These are phyloP conservation scores for Macrotrachela quadricornifera DNA, from an alignment of 1,140 invertebrate genomes.

Conservation along the genomic window DNA sequence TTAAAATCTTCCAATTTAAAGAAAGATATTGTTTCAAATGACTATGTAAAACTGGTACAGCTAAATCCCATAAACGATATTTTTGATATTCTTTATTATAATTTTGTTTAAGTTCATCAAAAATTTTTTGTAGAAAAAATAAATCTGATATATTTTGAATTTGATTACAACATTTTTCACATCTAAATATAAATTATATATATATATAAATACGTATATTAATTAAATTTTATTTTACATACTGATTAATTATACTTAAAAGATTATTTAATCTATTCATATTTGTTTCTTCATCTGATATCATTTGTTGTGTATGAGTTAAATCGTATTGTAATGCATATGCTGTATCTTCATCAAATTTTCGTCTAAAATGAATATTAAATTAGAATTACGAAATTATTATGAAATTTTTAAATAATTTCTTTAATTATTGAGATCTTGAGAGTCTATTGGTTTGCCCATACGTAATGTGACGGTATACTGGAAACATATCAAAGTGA, in stretches of 20 bases:
- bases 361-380: conserved; percentile 28
- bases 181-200: no score
- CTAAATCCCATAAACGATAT: not conserved
- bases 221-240: conserved; percentile 9
- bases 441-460: no score
- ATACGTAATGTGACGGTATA: no score
- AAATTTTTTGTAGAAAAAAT: not conserved
- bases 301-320: conserved; percentile 43
- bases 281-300: conserved; percentile 49
- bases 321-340: conserved; percentile 56
- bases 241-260: conserved; percentile 43
- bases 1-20: not conserved
- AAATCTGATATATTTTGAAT: not conserved
- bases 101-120: not conserved
- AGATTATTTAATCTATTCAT: conserved; percentile 51
- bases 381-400: not conserved
- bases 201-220: no score
- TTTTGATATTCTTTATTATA: conserved; percentile 4
- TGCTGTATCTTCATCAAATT: conserved; percentile 50
- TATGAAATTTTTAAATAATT: no score
- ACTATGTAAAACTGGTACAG: not conserved
- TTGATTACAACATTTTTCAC: not conserved
- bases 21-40: not conserved
- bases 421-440: no score
- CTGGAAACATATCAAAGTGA: no score